Percentiles rank a stretch among this genome's conserved stretches.
Evolutionary conservation across 2,797 vertebrate genomes (phyloP).

Genomic region (Sebastes variabilis): DNA sequence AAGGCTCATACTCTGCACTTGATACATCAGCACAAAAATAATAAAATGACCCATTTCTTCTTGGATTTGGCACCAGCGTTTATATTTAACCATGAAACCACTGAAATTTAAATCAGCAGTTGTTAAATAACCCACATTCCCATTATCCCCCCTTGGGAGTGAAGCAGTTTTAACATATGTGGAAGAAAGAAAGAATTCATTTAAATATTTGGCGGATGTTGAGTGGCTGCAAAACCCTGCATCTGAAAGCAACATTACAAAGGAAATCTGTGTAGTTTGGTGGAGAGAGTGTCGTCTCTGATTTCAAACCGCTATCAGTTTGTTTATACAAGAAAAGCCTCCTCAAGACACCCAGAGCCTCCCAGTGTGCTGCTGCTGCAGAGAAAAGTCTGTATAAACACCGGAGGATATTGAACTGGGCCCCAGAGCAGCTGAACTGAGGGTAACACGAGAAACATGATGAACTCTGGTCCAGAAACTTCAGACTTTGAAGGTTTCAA

Average conservation of each 20-base stretch:
- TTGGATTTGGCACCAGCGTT: not conserved
- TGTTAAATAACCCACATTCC: not conserved
- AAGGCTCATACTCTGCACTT: not conserved
- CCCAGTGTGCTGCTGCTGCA: slow-evolving; percentile 11
- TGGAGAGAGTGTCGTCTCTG: not conserved
- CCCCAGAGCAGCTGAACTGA: not conserved
- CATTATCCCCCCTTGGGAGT: not conserved
- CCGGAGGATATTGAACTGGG: slow-evolving; percentile 5
- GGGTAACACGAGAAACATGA: not conserved
- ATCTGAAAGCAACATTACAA: not conserved
- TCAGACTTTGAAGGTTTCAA: not conserved
- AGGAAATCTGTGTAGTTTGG: slow-evolving; percentile 4
- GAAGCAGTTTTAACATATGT: not conserved
- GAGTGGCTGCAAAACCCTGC: not conserved
- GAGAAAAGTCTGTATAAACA: slow-evolving; percentile 47
- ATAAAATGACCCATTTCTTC: not conserved
- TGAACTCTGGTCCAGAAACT: not conserved
- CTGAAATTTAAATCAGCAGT: slow-evolving; percentile 18
- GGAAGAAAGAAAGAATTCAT: slow-evolving; percentile 9
- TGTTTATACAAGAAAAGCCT: slow-evolving; percentile 60
- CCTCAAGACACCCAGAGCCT: not conserved
- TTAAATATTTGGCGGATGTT: not conserved
- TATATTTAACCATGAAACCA: not conserved
- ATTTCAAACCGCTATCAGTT: slow-evolving; percentile 25
- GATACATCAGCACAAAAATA: not conserved